Percentiles rank a stretch among this genome's conserved stretches.
Conservation (phyloP, 2,888 invertebrate genomes). For the Lissocephala sabroskyi region DNA sequence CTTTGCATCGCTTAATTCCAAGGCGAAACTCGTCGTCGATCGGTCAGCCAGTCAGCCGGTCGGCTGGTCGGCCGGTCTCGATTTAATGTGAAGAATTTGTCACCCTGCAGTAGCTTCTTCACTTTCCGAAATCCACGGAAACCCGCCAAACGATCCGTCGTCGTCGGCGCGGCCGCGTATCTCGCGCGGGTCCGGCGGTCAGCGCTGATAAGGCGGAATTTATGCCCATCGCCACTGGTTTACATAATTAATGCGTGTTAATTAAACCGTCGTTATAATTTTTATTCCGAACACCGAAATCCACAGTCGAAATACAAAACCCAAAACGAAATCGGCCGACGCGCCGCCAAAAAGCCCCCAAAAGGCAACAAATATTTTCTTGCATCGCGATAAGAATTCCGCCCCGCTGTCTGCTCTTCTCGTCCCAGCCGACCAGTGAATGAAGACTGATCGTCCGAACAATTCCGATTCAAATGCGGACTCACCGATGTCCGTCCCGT, state of each 20-base stretch:
- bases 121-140: not conserved
- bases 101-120: constrained; percentile 20
- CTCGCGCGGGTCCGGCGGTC: constrained; percentile 5
- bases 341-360: not conserved
- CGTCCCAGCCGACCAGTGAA: not conserved
- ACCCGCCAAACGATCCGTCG: no score
- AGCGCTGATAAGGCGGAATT: constrained; percentile 15
- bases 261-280: constrained; percentile 39
- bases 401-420: no score
- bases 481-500: no score
- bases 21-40: constrained; percentile 1
- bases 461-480: not conserved
- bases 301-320: no score
- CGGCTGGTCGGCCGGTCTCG: constrained; percentile 2
- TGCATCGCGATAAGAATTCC: constrained; percentile 3
- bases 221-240: constrained; percentile 30
- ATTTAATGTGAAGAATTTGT: constrained; percentile 40
- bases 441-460: constrained; percentile 7
- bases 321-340: not conserved
- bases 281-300: constrained; percentile 35
- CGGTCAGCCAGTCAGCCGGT: not conserved
- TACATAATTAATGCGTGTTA: constrained; percentile 63
- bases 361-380: constrained; percentile 1
- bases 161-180: no score
- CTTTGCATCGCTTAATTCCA: constrained; percentile 19